These are phyloP conservation scores for Papilio gigon DNA, from an alignment of 2,888 invertebrate genomes.

Conservation along the genomic window DNA sequence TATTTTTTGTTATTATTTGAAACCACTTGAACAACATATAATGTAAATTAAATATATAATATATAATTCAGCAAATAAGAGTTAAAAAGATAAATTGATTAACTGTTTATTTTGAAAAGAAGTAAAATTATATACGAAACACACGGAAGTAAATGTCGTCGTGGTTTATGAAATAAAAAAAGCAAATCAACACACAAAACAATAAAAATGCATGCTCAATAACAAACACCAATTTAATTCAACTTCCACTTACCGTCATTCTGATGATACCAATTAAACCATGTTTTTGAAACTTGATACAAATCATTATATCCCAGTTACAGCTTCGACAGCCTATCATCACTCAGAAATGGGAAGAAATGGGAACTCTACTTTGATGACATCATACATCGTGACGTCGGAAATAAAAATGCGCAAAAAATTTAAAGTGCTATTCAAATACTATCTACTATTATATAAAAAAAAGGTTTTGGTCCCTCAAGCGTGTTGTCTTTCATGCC, in stretches of 20 bases:
- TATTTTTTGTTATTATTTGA: neutral
- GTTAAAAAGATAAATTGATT: neutral
- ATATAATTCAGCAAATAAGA: slow-evolving; percentile 3
- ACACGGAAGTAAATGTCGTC: neutral
- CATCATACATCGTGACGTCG: neutral
- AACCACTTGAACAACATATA: neutral
- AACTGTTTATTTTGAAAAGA: neutral
- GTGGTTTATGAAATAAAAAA: slow-evolving; percentile 3
- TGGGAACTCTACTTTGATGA: neutral
- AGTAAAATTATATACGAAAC: neutral
- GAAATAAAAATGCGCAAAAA: neutral
- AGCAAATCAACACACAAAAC: neutral
- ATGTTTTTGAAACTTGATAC: neutral
- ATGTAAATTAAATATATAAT: neutral
- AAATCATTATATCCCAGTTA: neutral
- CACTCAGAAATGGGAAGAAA: too few relatives aligned
- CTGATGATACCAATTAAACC: neutral
- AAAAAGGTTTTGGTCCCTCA: too few relatives aligned
- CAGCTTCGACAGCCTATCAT: too few relatives aligned
- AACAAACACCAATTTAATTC: neutral
- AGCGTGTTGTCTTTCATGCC: neutral
- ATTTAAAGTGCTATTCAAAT: neutral
- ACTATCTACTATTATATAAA: neutral
- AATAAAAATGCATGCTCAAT: slow-evolving; percentile 1
- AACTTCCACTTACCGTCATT: slow-evolving; percentile 1